Base-by-base conservation (phyloP, 2,888 invertebrate genomes). In the Anorthoa munda region DNA sequence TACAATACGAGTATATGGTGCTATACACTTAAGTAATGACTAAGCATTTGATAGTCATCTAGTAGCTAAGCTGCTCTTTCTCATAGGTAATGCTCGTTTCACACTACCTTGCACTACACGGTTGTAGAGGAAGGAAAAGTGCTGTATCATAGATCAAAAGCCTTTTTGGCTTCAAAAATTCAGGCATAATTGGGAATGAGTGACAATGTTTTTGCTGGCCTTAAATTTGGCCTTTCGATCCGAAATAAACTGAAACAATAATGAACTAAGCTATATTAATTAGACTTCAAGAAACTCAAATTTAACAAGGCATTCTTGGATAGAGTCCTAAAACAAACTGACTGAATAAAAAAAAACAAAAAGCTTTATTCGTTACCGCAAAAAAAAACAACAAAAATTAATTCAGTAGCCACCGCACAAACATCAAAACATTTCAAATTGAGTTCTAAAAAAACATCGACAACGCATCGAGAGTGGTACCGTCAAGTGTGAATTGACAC, bases 401-500 rank as follows among this genome's bases (percentile, higher is more conserved):
- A 77, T 61, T 75, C 77, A 81, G 82, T 75, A 81, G 76, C 82
- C 76, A 66, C 58, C 59, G 31, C 48, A 77, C 23, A 66, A n/a
- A 77, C 63, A 78, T 78, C 81, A 80, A 73, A 83, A 81, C 84
- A 83, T 80, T 80, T 79, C 55, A 83, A 83, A 83, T 61, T 45
- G 66, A 55, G 56, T 80, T 84, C 60, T 79, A 80, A 80, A 80
- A 83, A 79, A 79, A 67, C 55, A 83, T 70, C 59, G 84, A 67
- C 66, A 64, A 56, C 80, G 66, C 66, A 67, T 56, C 48, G 65
- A 70, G 75, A 81, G 81, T 64, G 81, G 70, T 66, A 75, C 67
- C 81, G 81, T 80, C 79, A 80, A 75, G 72, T 78, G 76, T 87
- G 86, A 89, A 81, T 81, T 81, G 81, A 81, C 81, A 81, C 81